These are phyloP conservation scores for Epinephelus moara DNA, from an alignment of 2,113 vertebrate species.

Conservation along the genomic window DNA sequence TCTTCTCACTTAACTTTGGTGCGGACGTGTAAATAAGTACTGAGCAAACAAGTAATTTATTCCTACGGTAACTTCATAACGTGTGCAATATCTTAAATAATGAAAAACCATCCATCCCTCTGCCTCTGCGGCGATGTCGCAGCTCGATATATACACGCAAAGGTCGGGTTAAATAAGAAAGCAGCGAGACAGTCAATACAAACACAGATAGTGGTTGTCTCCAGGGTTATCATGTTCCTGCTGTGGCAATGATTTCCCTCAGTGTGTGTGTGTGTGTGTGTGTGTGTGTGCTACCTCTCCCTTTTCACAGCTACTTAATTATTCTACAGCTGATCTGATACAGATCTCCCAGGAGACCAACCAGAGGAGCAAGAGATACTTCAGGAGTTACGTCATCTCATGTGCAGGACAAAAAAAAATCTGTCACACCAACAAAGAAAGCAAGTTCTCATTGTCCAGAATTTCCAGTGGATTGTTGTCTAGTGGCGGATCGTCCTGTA, in stretches of 20 bases:
- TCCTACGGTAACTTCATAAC: background rate
- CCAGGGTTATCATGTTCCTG: conserved; percentile 25
- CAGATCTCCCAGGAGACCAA: conserved; percentile 21
- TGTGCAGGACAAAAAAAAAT: background rate
- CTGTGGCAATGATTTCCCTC: conserved; percentile 12
- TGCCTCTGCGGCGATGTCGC: background rate
- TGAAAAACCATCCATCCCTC: background rate
- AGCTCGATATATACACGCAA: conserved; percentile 13
- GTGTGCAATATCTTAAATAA: conserved; percentile 13
- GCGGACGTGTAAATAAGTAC: conserved; percentile 7
- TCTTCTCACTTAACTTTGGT: conserved; percentile 27
- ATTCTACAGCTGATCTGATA: conserved; percentile 39
- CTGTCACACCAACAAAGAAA: background rate
- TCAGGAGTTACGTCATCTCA: conserved; percentile 1
- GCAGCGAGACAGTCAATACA: background rate
- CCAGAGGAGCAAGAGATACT: conserved; percentile 17
- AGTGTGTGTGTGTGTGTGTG: background rate
- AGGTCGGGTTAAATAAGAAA: background rate
- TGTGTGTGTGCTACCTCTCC: background rate
- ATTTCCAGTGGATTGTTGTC: background rate
- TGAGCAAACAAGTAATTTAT: conserved; percentile 1
- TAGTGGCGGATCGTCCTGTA: no score
- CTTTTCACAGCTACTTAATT: conserved; percentile 26
- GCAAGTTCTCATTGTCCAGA: background rate
- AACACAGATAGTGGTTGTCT: conserved; percentile 23